Conservation (phyloP, 2,888 invertebrate species). For the Cerastis leucographa region DNA sequence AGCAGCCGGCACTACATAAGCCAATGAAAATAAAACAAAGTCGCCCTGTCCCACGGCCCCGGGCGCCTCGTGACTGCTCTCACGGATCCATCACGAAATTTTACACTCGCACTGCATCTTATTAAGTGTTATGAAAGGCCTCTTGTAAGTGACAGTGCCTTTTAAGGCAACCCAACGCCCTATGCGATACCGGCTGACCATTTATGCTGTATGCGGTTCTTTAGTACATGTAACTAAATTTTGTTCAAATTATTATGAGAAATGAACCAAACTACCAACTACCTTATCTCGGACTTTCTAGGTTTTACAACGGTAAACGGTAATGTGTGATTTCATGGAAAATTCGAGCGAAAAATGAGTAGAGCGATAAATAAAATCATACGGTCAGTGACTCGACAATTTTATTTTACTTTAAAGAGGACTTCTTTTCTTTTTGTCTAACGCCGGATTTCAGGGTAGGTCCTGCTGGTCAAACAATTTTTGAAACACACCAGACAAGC, state of each 20-base stretch:
- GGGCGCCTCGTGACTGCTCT: conserved; percentile 86
- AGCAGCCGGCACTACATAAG: conserved; percentile 79
- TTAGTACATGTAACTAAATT: conserved; percentile 48
- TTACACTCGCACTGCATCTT: conserved; percentile 85
- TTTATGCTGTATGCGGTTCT: conserved; percentile 61
- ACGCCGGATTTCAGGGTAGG: background rate
- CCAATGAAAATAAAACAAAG: conserved; percentile 83
- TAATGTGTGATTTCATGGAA: conserved; percentile 17
- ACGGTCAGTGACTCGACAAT: background rate
- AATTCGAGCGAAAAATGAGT: conserved; percentile 13
- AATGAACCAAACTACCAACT: conserved; percentile 2
- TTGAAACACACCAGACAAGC: background rate
- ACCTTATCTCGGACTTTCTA: conserved; percentile 30
- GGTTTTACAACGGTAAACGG: conserved; percentile 10
- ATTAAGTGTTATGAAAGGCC: conserved; percentile 88
- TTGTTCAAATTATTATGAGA: conserved; percentile 23
- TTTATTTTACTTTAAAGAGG: background rate
- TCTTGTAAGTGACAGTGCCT: conserved; percentile 84
- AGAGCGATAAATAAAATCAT: background rate
- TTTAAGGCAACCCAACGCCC: conserved; percentile 80
- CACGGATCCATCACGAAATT: conserved; percentile 88
- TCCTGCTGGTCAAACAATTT: background rate
- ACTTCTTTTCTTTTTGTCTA: background rate
- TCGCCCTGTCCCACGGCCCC: conserved; percentile 83
- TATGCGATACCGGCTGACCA: conserved; percentile 68